Conservation (phyloP, 2,888 invertebrate genomes). For the Baronia brevicornis region DNA sequence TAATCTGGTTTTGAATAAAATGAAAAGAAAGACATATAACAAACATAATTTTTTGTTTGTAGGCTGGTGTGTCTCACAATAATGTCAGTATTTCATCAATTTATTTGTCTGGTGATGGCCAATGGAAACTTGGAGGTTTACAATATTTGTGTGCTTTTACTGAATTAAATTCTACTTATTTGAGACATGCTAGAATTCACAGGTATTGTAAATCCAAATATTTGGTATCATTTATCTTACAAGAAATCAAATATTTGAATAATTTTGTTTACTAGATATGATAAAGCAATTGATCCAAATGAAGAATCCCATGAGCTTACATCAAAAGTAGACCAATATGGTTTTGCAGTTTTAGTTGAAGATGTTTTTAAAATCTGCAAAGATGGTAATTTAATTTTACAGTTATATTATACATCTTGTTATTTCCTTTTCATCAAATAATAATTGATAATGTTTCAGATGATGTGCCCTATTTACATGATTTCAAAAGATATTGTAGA, state of each 20-base stretch:
- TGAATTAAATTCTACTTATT: conserved; percentile 79
- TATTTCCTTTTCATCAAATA: not conserved
- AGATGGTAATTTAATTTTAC: conserved; percentile 53
- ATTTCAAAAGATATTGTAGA: conserved; percentile 82
- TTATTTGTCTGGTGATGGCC: conserved; percentile 88
- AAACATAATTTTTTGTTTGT: conserved; percentile 27
- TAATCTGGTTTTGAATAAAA: conserved; percentile 5
- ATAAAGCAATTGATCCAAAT: conserved; percentile 82
- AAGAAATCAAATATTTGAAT: conserved; percentile 22
- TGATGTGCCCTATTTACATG: conserved; percentile 80
- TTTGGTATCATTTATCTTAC: conserved; percentile 14
- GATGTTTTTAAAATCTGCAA: conserved; percentile 80
- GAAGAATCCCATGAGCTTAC: conserved; percentile 76
- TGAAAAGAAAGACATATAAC: too few relatives aligned
- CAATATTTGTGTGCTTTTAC: conserved; percentile 84
- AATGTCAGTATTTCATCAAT: conserved; percentile 87
- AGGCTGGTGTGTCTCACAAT: conserved; percentile 87
- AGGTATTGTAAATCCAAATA: conserved; percentile 38
- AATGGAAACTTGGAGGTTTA: conserved; percentile 91
- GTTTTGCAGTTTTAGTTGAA: conserved; percentile 84
- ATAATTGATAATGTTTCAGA: conserved; percentile 51
- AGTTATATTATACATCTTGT: not conserved
- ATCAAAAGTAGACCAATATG: conserved; percentile 83
- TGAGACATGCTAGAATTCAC: conserved; percentile 80
- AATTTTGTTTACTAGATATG: conserved; percentile 69